Evolutionary conservation across 2,797 vertebrate genomes (phyloP).

Genomic region (Phalanger gymnotis): DNA sequence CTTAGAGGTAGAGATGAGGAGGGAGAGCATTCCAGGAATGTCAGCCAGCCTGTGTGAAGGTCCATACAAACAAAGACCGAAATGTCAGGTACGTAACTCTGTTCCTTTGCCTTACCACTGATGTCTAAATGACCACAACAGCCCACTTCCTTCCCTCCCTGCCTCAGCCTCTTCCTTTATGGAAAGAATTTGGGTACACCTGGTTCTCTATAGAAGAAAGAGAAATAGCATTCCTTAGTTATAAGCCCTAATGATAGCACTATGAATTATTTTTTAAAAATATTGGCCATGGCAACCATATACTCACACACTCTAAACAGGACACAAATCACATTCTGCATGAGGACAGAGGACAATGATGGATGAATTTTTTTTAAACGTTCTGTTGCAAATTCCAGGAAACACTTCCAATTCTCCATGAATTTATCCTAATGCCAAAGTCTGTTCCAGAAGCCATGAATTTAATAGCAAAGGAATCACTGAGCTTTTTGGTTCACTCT

Average conservation of each 20-base stretch:
- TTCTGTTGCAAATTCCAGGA: conserved; percentile 19
- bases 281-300: background rate
- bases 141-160: background rate
- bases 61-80: background rate
- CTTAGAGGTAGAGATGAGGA: background rate
- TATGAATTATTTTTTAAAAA: background rate
- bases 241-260: background rate
- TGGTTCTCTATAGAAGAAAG: background rate
- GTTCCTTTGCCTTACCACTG: background rate
- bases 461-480: conserved; percentile 29
- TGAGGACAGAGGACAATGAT: background rate
- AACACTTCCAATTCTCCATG: background rate
- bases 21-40: background rate
- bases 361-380: background rate
- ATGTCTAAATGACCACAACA: background rate
- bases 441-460: conserved; percentile 18
- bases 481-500: conserved; percentile 32
- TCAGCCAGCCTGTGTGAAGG: background rate
- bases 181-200: background rate
- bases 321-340: background rate
- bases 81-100: background rate
- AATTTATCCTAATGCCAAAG: background rate
- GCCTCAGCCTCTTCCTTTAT: background rate
- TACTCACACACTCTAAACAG: background rate
- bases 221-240: background rate